A percentile compares a stretch with the other conserved stretches of the same genome.
Evolutionary conservation across 1,140 invertebrate genomes (phyloP).

Genomic region (Drosophila nigromelanica): DNA sequence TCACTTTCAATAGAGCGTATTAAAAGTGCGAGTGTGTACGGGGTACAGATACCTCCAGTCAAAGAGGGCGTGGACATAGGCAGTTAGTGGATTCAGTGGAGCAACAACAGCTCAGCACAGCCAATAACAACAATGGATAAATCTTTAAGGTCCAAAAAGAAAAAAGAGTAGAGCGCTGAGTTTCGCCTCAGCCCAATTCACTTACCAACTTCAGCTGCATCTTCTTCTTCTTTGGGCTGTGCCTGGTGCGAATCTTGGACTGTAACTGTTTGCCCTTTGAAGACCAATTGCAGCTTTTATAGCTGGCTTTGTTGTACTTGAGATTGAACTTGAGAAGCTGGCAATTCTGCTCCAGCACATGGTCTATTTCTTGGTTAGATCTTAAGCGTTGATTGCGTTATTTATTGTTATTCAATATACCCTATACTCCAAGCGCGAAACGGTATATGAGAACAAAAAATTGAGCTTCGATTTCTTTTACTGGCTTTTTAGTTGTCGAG

Average conservation of each 20-base stretch:
- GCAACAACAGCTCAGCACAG: conserved; percentile 20
- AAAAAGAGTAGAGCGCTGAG: not conserved
- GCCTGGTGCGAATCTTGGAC: not conserved
- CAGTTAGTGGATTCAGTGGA: conserved; percentile 7
- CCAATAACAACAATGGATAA: not conserved
- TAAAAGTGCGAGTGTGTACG: not conserved
- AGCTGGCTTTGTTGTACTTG: conserved; percentile 37
- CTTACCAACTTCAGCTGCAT: too few relatives aligned
- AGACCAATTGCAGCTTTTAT: conserved; percentile 42
- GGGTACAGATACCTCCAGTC: conserved; percentile 21
- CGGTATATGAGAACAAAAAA: too few relatives aligned
- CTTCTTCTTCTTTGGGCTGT: conserved; percentile 33
- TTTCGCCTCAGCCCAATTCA: not conserved
- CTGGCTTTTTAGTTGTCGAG: too few relatives aligned
- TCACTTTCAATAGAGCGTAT: conserved; percentile 12
- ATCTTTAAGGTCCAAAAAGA: conserved; percentile 12
- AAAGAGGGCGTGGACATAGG: conserved; percentile 12
- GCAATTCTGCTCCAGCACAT: conserved; percentile 4
- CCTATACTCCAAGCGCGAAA: not conserved
- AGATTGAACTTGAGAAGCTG: conserved; percentile 2
- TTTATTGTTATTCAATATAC: conserved; percentile 17
- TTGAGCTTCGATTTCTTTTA: too few relatives aligned
- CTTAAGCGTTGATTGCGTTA: conserved; percentile 47
- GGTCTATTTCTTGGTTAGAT: conserved; percentile 42
- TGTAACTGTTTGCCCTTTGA: conserved; percentile 11